Evolutionary conservation across 2,797 vertebrate species (phyloP).

Genomic region (Rhabdomys pumilio): DNA sequence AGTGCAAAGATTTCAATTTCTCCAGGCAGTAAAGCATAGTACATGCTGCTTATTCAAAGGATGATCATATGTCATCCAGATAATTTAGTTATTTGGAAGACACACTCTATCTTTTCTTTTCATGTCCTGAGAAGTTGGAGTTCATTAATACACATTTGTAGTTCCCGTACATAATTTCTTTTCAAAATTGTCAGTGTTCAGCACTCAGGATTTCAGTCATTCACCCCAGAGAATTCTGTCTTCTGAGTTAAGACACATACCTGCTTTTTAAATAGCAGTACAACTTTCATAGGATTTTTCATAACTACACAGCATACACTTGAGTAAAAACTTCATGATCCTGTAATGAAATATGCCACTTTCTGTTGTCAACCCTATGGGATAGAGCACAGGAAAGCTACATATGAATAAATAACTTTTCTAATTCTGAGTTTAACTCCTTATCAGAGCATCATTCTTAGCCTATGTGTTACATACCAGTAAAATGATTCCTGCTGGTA

Average conservation of each 20-base stretch:
- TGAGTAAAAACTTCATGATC: conserved; percentile 48
- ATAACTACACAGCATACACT: not conserved
- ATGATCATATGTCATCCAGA: not conserved
- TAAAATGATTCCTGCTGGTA: conserved; percentile 18
- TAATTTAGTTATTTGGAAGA: conserved; percentile 17
- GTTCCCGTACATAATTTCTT: conserved; percentile 60
- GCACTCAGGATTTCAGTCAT: conserved; percentile 20
- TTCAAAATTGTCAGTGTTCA: conserved; percentile 26
- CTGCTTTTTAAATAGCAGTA: conserved; percentile 50
- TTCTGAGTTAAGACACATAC: conserved; percentile 15
- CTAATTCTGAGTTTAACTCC: conserved; percentile 23
- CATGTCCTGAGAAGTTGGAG: conserved; percentile 47
- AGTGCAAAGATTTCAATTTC: conserved; percentile 22
- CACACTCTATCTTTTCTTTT: conserved; percentile 34
- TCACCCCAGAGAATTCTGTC: conserved; percentile 4
- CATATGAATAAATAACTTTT: not conserved
- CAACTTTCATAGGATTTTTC: not conserved
- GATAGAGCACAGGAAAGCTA: conserved; percentile 44
- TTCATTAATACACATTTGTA: conserved; percentile 30
- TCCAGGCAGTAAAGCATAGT: not conserved
- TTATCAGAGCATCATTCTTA: conserved; percentile 31
- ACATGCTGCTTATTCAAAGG: not conserved
- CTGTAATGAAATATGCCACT: conserved; percentile 46
- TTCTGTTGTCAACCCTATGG: not conserved
- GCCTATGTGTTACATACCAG: not conserved